Base-by-base conservation (phyloP, 2,113 vertebrate species). In the Fukomys damarensis region DNA sequence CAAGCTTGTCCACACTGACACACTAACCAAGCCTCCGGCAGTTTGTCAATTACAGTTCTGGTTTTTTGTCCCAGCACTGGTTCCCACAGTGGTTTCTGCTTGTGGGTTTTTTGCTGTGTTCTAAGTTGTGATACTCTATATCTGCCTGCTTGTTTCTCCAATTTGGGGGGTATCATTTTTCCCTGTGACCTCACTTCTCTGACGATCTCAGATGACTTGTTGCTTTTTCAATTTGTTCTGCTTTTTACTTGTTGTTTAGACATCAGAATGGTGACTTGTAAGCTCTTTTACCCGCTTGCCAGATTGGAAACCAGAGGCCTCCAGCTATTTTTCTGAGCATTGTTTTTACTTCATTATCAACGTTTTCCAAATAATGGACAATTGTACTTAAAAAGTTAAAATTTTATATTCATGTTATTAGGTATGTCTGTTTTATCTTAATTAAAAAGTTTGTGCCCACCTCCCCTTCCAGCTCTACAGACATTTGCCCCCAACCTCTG, bases 221-320 rank as follows among this genome's bases (percentile, higher is more conserved):
- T 88, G 70, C 41, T 94, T 83, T 92, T 81, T 91, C 17, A 82
- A 52, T 59, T 87, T 66, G 46, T 76, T 92, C 46, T 63, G 4
- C n/a, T 83, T 84, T 94, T 94, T 63, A 65, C 32, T 89, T 74
- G 7, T 30, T 41, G 38, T 85, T 41, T 63, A 38, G 16, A 72
- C 54, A 22, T 63, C 54, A 22, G 7, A 49, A 41, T 70, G 13
- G 49, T 56, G 41, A 70, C 22, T 38, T 59, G 9, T 59, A 38
- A 70, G 59, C 35, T 76, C 65, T 41, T 41, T 91, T 46, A n/a
- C 20, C 58, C 77, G 59, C 56, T 4, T 19, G n/a, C 35, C 49
- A 8, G 20, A n/a, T 24, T 43, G 12, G 28, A 86, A 86, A 35
- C 26, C 59, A 66, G 46, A 26, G 54, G 56, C 5, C 26, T 5